Base-by-base conservation (phyloP, 2,113 vertebrate genomes). In the Etheostoma spectabile region DNA sequence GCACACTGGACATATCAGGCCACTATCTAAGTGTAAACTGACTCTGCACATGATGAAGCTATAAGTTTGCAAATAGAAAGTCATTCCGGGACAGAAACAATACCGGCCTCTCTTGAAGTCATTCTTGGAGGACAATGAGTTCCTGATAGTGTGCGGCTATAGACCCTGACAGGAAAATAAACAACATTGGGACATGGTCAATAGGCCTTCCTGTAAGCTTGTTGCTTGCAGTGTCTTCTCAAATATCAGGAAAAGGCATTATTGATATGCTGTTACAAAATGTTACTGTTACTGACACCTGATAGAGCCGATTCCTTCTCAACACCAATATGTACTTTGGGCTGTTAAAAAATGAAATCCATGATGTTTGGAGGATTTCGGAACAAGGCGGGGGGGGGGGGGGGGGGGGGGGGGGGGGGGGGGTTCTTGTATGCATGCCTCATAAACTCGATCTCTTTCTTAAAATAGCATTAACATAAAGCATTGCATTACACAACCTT, bases 181-280 rank as follows among this genome's bases (percentile, higher is more conserved):
- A 91, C 81, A 90, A 71, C 66, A 83, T 11, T 65, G 76, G 82
- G 79, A 83, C 73, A 51, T 88, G 91, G 93, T 94, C 95, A 94
- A 94, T 94, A 94, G 86, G 64, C 85, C 87, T 96, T 95, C 94
- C 94, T 94, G 94, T 94, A 95, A 95, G 92, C 87, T 89, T 88
- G 85, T 89, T 89, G 91, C 86, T 88, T 4, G 49, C 77, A 85
- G 82, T 30, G 75, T 78, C 90, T 85, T 94, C 94, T 95, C 94
- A 60, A 78, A 91, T 94, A 86, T 93, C 93, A 83, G 84, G 38
- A 77, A 42, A 79, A 82, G 79, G 79, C 77, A 84, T 88, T 93
- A 94, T 92, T 91, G 93, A 95, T 87, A 85, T 49, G 64, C 80
- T 80, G 75, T 77, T 74, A 85, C 60, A 68, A 87, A 88, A 91